Conservation (phyloP, 2,888 invertebrate species). For the Hymenopus coronatus region DNA sequence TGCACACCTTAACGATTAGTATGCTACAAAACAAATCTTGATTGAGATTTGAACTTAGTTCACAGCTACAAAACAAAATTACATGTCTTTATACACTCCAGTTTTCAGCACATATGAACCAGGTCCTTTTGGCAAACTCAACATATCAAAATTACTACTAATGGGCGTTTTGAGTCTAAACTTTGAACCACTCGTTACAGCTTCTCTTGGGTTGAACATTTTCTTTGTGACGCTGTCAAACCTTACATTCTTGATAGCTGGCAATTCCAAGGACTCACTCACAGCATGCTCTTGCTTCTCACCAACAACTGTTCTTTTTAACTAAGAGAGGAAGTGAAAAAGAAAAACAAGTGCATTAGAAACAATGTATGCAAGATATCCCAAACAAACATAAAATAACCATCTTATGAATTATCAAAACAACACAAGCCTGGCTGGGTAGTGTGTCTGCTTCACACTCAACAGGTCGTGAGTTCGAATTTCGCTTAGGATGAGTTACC, state of each 20-base stretch:
- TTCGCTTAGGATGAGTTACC: too few relatives aligned
- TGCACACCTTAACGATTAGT: neutral
- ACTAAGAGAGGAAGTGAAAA: neutral
- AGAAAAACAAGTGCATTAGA: neutral
- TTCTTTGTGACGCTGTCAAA: conserved; percentile 19
- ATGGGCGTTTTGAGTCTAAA: neutral
- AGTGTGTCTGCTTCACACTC: too few relatives aligned
- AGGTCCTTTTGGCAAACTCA: neutral
- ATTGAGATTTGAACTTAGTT: neutral
- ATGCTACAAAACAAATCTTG: neutral
- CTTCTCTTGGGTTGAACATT: neutral
- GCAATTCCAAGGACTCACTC: neutral
- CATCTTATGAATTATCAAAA: too few relatives aligned
- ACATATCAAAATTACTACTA: neutral
- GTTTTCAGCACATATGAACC: neutral
- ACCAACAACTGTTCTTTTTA: neutral
- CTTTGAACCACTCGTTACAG: conserved; percentile 7
- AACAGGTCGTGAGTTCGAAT: too few relatives aligned
- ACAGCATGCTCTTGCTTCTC: neutral
- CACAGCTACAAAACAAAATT: neutral
- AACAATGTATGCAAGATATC: neutral
- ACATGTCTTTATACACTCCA: neutral
- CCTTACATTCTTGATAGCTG: conserved; percentile 3
- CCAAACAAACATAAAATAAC: too few relatives aligned
- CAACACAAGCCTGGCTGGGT: too few relatives aligned